Conservation (phyloP, 2,888 invertebrate species). For the Eupithecia dodoneata region DNA sequence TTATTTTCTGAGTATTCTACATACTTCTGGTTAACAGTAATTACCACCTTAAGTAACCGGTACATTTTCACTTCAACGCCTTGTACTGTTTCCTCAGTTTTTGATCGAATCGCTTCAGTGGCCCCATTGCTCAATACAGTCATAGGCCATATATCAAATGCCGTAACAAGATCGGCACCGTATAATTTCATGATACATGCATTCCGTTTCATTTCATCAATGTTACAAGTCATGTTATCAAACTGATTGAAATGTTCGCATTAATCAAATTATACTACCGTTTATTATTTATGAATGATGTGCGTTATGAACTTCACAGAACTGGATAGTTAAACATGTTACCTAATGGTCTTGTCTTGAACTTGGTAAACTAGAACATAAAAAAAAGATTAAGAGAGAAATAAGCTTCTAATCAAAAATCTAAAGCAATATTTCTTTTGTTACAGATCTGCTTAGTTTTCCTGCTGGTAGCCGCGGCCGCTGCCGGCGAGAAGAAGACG, state of each 20-base stretch:
- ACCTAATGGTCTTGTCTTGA: conserved; percentile 24
- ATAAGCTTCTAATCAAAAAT: not conserved
- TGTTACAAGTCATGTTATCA: conserved; percentile 16
- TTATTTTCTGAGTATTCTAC: not conserved
- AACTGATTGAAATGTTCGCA: conserved; percentile 18
- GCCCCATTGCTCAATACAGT: conserved; percentile 23
- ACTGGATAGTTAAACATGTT: not conserved
- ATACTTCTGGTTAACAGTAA: not conserved
- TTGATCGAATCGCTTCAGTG: conserved; percentile 24
- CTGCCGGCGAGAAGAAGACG: conserved; percentile 87
- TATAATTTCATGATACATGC: conserved; percentile 29
- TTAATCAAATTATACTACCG: conserved; percentile 20
- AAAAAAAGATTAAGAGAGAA: not conserved
- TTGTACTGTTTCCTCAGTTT: conserved; percentile 28
- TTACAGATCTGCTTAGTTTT: conserved; percentile 88
- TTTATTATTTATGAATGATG: not conserved
- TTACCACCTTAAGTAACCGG: conserved; percentile 18
- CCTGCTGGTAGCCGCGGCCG: conserved; percentile 90
- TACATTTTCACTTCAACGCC: conserved; percentile 6
- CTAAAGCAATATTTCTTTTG: conserved; percentile 28
- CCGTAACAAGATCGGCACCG: conserved; percentile 24
- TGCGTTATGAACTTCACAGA: conserved; percentile 30
- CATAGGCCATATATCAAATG: conserved; percentile 30
- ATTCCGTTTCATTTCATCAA: conserved; percentile 29
- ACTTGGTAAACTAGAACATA: conserved; percentile 6